Evolutionary conservation across 2,888 invertebrate genomes (phyloP), one percentile per base, ranked within the genome.

Genomic region (Craniophora ligustri): DNA sequence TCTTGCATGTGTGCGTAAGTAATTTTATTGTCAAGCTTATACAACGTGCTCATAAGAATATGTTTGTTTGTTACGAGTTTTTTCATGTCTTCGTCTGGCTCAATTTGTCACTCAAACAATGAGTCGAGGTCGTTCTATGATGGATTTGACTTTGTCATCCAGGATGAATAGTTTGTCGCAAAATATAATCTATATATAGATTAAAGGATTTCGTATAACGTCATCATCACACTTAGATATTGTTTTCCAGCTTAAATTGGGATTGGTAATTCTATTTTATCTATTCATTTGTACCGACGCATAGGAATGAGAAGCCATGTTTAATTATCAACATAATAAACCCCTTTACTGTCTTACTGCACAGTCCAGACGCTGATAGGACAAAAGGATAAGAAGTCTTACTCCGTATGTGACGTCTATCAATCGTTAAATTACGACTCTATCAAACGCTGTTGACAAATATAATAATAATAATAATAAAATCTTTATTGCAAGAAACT

Each of bases 41-140:
- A 38, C 11, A 21, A 2, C 36, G 7, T 4, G n/a, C 15, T 32
- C 31, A 42, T 53, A 18, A 28, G n/a, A n/a, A n/a, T n/a, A 34
- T 14, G 41, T 4, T 31, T 14, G 48, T 47, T 48, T 56, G 11
- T 48, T 31, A 32, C 8, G 38, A 36, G 18, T 50, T 63, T 45
- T n/a, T 10, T 56, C 40, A 15, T 44, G 47, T 40, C n/a, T n/a
- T 44, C 31, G 34, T 13, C 30, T 44, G 21, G n/a, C 10, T 40
- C 28, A 56, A 63, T 56, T 48, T 56, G 58, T 57, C 50, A 45
- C 19, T 31, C 32, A 15, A 32, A 39, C 14, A 38, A 56, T 30
- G 65, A 45, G 40, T 62, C 65, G 8, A 64, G 62, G 65, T 41
- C 58, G 36, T n/a, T 6, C 7, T 50, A 3, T 44, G 58, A 64